Evolutionary conservation across 2,113 vertebrate genomes (phyloP).

Genomic region (Cynoglossus semilaevis): DNA sequence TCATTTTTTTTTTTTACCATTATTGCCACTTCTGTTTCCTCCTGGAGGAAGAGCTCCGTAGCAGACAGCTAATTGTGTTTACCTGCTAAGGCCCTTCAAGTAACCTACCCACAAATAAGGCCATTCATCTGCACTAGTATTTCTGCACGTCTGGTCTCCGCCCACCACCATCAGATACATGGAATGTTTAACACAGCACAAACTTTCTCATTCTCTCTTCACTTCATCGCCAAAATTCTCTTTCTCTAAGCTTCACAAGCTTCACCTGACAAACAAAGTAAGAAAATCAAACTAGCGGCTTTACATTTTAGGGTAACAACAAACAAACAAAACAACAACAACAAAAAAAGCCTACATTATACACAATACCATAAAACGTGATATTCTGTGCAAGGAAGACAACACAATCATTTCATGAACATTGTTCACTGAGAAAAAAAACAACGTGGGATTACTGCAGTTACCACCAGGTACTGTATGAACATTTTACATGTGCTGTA

Average conservation of each 20-base stretch:
- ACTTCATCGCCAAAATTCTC: background rate
- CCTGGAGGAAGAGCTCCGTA: slow-evolving; percentile 30
- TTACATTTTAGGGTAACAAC: slow-evolving; percentile 51
- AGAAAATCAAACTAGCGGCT: slow-evolving; percentile 50
- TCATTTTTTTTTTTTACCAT: slow-evolving; percentile 15
- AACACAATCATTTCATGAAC: slow-evolving; percentile 65
- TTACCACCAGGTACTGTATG: slow-evolving; percentile 53
- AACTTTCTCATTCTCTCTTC: slow-evolving; percentile 23
- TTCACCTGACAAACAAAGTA: slow-evolving; percentile 34
- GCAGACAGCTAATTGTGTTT: slow-evolving; percentile 30
- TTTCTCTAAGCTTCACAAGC: slow-evolving; percentile 13
- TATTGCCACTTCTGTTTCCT: slow-evolving; percentile 18
- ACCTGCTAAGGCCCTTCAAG: slow-evolving; percentile 9
- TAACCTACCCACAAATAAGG: slow-evolving; percentile 4
- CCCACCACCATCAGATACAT: slow-evolving; percentile 12
- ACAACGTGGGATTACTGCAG: slow-evolving; percentile 62
- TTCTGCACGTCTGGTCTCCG: slow-evolving; percentile 22
- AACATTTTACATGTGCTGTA: slow-evolving; percentile 65
- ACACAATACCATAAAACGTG: slow-evolving; percentile 56
- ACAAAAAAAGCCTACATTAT: slow-evolving; percentile 29
- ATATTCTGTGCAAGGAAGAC: slow-evolving; percentile 73
- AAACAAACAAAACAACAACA: slow-evolving; percentile 14
- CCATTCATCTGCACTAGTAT: background rate
- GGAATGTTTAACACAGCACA: slow-evolving; percentile 55
- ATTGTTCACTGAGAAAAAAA: slow-evolving; percentile 61